Conservation (phyloP, 2,888 invertebrate species). For the Phengaris arion region DNA sequence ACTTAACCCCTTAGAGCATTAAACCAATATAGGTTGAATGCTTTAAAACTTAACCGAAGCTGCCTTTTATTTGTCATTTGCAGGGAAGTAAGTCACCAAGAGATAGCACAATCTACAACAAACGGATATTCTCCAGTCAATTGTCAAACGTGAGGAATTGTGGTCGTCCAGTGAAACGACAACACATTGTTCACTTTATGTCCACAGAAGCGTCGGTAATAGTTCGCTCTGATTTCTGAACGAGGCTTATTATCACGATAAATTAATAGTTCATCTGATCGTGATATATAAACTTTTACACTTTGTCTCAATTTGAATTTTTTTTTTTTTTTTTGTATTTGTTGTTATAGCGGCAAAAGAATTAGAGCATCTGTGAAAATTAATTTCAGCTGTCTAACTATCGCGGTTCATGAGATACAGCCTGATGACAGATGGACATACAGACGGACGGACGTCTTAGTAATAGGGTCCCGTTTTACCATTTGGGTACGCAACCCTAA, state of each 20-base stretch:
- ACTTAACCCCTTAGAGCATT: neutral
- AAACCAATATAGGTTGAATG: too few relatives aligned
- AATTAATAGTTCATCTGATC: neutral
- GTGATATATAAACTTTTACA: too few relatives aligned
- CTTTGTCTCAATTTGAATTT: too few relatives aligned
- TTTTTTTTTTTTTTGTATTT: too few relatives aligned
- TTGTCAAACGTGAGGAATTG: neutral
- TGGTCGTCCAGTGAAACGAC: conserved; percentile 2
- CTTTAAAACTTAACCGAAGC: neutral
- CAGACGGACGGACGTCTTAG: too few relatives aligned
- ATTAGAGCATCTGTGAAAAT: too few relatives aligned
- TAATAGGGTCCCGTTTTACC: too few relatives aligned
- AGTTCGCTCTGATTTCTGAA: neutral
- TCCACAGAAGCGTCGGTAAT: neutral
- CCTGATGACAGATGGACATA: too few relatives aligned
- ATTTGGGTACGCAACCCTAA: neutral
- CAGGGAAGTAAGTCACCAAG: neutral
- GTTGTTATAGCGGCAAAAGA: too few relatives aligned
- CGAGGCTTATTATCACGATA: neutral
- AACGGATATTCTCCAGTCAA: neutral
- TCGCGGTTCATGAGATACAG: too few relatives aligned
- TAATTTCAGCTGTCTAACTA: too few relatives aligned
- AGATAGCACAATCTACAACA: neutral
- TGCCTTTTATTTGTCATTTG: conserved; percentile 5
- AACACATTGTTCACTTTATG: conserved; percentile 1